Percentiles rank a stretch among this genome's conserved stretches.
phyloP scores from a whole-genome alignment of 2,113 vertebrate genomes.

The Cyphomyrus plagiostoma region DNA sequence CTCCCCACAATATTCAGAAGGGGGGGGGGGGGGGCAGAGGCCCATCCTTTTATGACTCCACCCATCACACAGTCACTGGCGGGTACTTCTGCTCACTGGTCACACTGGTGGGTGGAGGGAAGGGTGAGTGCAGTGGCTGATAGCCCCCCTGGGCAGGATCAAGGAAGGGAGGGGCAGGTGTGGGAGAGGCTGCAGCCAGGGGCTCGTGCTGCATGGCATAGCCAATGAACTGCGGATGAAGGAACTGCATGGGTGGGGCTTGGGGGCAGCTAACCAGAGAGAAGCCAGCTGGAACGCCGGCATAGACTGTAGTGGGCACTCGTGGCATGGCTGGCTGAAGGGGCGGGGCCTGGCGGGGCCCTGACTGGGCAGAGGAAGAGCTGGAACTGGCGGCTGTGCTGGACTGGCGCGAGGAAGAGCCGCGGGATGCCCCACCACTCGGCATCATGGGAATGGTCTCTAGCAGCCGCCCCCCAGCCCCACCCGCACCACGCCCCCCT shows the following conservation, averaged over 20 bases:
- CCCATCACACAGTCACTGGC: conserved; percentile 78
- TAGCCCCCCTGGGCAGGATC: conserved; percentile 78
- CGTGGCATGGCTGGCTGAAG: conserved; percentile 85
- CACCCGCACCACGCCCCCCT: conserved; percentile 33
- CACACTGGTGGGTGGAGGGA: conserved; percentile 57
- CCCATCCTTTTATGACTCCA: not conserved
- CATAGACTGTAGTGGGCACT: conserved; percentile 78
- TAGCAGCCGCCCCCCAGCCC: conserved; percentile 63
- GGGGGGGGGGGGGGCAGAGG: too few species aligned
- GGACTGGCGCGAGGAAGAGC: conserved; percentile 90
- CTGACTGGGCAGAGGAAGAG: conserved; percentile 86
- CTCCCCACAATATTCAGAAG: not conserved
- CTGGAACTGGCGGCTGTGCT: conserved; percentile 95
- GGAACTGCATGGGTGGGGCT: conserved; percentile 60
- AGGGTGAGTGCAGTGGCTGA: conserved; percentile 83
- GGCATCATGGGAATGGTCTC: conserved; percentile 98
- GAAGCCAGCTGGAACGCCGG: conserved; percentile 97
- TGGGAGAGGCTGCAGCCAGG: conserved; percentile 62
- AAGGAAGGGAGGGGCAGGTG: conserved; percentile 66
- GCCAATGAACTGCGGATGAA: conserved; percentile 88
- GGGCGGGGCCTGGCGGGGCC: conserved; percentile 61
- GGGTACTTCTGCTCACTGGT: conserved; percentile 84
- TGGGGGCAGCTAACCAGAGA: conserved; percentile 96
- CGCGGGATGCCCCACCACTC: conserved; percentile 77
- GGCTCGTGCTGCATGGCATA: conserved; percentile 76